phyloP scores from a whole-genome alignment of 2,888 invertebrate species.

The Tenthredo notha region DNA sequence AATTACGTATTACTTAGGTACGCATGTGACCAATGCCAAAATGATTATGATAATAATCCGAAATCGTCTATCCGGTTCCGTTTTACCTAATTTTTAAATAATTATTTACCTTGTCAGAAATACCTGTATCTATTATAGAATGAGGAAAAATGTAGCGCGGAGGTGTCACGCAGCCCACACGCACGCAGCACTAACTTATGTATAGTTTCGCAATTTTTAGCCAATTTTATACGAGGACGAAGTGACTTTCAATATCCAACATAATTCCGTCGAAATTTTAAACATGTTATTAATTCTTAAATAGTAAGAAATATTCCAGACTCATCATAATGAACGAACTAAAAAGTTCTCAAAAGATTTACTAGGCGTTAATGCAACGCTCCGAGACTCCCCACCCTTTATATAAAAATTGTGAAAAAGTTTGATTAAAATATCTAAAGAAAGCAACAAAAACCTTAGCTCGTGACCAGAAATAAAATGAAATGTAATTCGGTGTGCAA shows the following conservation, averaged over 20 bases:
- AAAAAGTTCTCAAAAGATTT: background rate
- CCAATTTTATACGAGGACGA: constrained; percentile 1
- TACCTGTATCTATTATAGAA: background rate
- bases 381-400: background rate
- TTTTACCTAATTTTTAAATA: background rate
- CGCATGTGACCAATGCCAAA: background rate
- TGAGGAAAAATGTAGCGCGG: background rate
- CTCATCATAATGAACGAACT: background rate
- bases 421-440: constrained; percentile 36
- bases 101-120: background rate
- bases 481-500: constrained; percentile 4
- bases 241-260: background rate
- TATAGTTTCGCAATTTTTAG: constrained; percentile 38
- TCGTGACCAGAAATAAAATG: constrained; percentile 40
- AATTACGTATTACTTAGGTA: background rate
- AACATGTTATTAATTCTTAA: background rate
- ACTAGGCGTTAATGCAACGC: background rate
- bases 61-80: constrained; percentile 12
- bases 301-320: background rate
- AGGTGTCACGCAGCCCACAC: constrained; percentile 40
- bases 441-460: constrained; percentile 10
- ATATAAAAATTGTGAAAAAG: constrained; percentile 8
- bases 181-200: background rate
- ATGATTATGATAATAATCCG: constrained; percentile 12
- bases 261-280: background rate